These are phyloP conservation scores for Conus ventricosus DNA, from an alignment of 1,140 invertebrate genomes.

Conservation along the genomic window DNA sequence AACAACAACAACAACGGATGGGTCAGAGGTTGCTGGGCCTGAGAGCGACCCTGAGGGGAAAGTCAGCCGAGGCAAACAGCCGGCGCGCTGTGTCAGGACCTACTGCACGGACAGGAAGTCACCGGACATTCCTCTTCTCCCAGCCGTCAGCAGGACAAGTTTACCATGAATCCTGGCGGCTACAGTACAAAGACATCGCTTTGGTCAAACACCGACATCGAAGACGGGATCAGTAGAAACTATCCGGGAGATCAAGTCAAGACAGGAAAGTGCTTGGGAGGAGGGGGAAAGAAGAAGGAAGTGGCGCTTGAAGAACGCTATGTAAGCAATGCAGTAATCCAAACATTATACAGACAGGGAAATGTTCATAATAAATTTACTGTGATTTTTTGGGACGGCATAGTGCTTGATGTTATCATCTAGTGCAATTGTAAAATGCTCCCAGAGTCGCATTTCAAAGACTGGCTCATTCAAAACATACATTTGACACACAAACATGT, in stretches of 20 bases:
- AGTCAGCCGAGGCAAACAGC: not conserved
- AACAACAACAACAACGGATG: no score
- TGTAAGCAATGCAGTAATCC: not conserved
- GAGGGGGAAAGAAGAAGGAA: not conserved
- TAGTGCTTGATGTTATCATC: no score
- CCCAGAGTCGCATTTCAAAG: no score
- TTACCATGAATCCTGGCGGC: constrained; percentile 35
- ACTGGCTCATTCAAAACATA: not conserved
- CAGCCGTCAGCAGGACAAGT: not conserved
- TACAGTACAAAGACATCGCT: not conserved
- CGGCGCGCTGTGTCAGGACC: not conserved
- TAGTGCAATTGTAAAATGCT: no score
- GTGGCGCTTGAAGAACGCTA: not conserved
- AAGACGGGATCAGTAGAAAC: no score
- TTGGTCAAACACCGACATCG: no score
- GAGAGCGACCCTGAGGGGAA: not conserved
- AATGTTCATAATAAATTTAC: not conserved
- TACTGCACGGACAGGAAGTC: constrained; percentile 14
- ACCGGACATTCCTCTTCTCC: not conserved
- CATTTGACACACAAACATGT: not conserved
- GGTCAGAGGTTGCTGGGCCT: not conserved
- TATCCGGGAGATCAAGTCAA: no score
- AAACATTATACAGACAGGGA: not conserved
- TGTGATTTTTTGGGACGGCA: no score
- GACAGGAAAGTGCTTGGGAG: not conserved